Conservation (phyloP, 2,113 vertebrate genomes). For the Calidris pygmaea region DNA sequence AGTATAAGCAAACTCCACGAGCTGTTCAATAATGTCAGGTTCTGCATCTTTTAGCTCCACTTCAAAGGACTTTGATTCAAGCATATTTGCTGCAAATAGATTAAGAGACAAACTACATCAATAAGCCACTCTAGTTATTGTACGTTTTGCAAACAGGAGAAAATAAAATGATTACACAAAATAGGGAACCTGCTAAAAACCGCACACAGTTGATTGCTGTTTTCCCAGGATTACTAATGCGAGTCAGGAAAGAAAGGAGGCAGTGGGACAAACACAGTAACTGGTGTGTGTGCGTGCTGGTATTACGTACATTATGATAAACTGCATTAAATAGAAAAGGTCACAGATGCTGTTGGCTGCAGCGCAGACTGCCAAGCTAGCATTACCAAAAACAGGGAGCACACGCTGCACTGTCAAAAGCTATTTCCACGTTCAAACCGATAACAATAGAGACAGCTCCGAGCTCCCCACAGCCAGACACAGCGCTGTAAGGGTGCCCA, state of each 20-base stretch:
- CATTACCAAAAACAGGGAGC: not conserved
- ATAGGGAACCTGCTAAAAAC: not conserved
- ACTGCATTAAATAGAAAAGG: not conserved
- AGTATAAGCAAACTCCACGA: slow-evolving; percentile 97
- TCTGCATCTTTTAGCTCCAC: slow-evolving; percentile 95
- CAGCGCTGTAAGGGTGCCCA: not conserved
- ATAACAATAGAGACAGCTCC: not conserved
- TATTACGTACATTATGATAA: not conserved
- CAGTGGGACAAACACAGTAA: not conserved
- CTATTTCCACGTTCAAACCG: not conserved
- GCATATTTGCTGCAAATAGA: slow-evolving; percentile 88
- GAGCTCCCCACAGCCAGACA: not conserved
- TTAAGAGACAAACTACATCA: slow-evolving; percentile 25
- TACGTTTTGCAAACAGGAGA: not conserved
- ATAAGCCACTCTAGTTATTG: not conserved
- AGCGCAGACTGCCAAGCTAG: not conserved
- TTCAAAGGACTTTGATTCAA: slow-evolving; percentile 95
- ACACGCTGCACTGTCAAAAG: not conserved
- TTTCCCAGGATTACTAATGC: not conserved
- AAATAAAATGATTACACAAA: not conserved
- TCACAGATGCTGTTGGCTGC: not conserved
- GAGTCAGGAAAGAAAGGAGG: not conserved
- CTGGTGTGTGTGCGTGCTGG: too few species aligned
- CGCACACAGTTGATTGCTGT: not conserved
- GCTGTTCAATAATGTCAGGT: slow-evolving; percentile 93